Evolutionary conservation across 2,888 invertebrate genomes (phyloP), one percentile per base, ranked within the genome.

Genomic region (Steinernema hermaphroditum): DNA sequence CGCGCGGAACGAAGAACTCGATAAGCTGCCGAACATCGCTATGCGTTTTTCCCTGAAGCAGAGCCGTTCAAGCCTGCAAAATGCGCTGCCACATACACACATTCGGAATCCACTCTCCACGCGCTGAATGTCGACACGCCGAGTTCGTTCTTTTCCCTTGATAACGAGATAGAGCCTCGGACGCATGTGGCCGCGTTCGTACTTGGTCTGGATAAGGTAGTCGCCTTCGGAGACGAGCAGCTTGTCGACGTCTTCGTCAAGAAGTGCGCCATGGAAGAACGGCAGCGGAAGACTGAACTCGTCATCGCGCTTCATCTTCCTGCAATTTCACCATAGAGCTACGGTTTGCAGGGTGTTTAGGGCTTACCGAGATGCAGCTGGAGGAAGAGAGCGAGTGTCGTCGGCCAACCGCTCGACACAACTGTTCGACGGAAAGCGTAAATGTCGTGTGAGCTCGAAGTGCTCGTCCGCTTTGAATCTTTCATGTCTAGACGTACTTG

Each of bases 261-360:
- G 80, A 27, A 82, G 76, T 27, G 79, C 78, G 69, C 82, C 82
- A 69, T 82, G 82, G 71, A 80, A 82, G 72, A 78, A 82, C n/a
- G n/a, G n/a, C n/a, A n/a, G n/a, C n/a, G 77, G 75, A 4, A 79
- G 70, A 68, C 54, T 73, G 27, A 19, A 32, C 69, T 74, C 73
- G 29, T 74, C 75, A 9, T 50, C 4, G 19, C 46, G 46, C n/a
- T 6, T 9, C 54, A 54, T 54, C 54, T 54, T 54, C 54, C n/a
- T n/a, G n/a, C n/a, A n/a, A n/a, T n/a, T n/a, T n/a, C n/a, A n/a
- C n/a, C n/a, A n/a, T n/a, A n/a, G n/a, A n/a, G n/a, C n/a, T n/a
- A n/a, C n/a, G n/a, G n/a, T n/a, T n/a, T n/a, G n/a, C n/a, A n/a
- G n/a, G n/a, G n/a, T n/a, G n/a, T n/a, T n/a, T n/a, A n/a, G n/a